These are phyloP conservation scores for Holothuria scabra DNA, from an alignment of 53 echinoderm and acorn worm genomes.

Conservation along the genomic window DNA sequence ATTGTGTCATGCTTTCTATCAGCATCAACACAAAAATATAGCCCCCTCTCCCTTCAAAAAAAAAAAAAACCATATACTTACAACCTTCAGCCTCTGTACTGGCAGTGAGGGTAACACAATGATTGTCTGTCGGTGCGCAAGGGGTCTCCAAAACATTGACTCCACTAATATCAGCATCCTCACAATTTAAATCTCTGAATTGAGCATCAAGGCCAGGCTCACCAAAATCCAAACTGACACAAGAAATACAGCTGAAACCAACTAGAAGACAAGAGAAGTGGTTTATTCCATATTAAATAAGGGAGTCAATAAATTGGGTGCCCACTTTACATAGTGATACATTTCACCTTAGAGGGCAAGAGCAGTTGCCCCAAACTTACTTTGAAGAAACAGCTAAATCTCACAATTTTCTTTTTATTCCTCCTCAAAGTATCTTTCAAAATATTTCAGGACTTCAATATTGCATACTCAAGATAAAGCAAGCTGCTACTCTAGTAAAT, in stretches of 20 bases:
- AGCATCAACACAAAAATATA: too few relatives aligned
- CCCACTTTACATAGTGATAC: too few relatives aligned
- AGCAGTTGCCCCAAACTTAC: too few relatives aligned
- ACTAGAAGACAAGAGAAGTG: neutral
- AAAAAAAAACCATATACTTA: neutral
- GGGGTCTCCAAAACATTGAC: neutral
- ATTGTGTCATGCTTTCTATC: neutral
- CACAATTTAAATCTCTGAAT: neutral
- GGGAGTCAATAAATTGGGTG: too few relatives aligned
- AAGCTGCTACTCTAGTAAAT: too few relatives aligned
- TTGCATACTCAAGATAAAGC: too few relatives aligned
- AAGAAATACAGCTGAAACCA: neutral
- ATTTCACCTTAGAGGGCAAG: too few relatives aligned
- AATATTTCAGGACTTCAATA: too few relatives aligned
- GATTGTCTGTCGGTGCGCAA: constrained; percentile 10
- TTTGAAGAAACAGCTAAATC: too few relatives aligned
- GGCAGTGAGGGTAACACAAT: constrained; percentile 25
- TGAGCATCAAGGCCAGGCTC: neutral
- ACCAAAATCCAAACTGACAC: neutral
- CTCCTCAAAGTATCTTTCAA: too few relatives aligned
- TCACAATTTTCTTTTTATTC: too few relatives aligned
- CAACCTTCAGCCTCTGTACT: neutral
- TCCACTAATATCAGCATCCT: neutral
- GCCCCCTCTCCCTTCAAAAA: neutral
- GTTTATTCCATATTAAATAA: too few relatives aligned